Evolutionary conservation across 2,797 vertebrate species (phyloP).

Genomic region (Labeo calbasu): DNA sequence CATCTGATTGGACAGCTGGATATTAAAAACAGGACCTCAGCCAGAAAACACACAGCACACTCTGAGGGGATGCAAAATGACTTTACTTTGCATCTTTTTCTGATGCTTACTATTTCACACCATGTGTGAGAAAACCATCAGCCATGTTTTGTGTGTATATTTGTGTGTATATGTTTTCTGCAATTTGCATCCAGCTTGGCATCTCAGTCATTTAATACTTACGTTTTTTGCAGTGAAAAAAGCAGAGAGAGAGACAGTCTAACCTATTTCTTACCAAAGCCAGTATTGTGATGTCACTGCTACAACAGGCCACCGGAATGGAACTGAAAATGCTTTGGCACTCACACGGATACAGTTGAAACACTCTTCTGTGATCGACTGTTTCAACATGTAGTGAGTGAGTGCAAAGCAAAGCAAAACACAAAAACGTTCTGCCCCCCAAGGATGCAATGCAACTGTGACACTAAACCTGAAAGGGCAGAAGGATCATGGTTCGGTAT

Average conservation of each 20-base stretch:
- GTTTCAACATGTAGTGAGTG: slow-evolving; percentile 86
- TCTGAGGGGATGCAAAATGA: not conserved
- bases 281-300: slow-evolving; percentile 87
- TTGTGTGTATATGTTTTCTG: not conserved
- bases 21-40: not conserved
- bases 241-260: slow-evolving; percentile 34
- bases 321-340: slow-evolving; percentile 82
- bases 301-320: slow-evolving; percentile 82
- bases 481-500: slow-evolving; percentile 77
- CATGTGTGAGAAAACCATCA: slow-evolving; percentile 53
- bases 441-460: slow-evolving; percentile 82
- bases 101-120: slow-evolving; percentile 57
- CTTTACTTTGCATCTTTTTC: not conserved
- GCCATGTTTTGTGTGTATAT: not conserved
- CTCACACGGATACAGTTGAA: slow-evolving; percentile 86
- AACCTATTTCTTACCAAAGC: slow-evolving; percentile 77
- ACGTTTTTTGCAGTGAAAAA: slow-evolving; percentile 72
- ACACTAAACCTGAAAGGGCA: slow-evolving; percentile 83
- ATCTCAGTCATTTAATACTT: slow-evolving; percentile 69
- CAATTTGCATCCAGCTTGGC: slow-evolving; percentile 6
- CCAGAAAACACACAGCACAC: not conserved
- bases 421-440: slow-evolving; percentile 81
- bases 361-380: slow-evolving; percentile 81
- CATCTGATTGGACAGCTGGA: not conserved
- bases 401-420: slow-evolving; percentile 82